Evolutionary conservation across 2,113 vertebrate genomes (phyloP).

Genomic region (Mustela lutreola): DNA sequence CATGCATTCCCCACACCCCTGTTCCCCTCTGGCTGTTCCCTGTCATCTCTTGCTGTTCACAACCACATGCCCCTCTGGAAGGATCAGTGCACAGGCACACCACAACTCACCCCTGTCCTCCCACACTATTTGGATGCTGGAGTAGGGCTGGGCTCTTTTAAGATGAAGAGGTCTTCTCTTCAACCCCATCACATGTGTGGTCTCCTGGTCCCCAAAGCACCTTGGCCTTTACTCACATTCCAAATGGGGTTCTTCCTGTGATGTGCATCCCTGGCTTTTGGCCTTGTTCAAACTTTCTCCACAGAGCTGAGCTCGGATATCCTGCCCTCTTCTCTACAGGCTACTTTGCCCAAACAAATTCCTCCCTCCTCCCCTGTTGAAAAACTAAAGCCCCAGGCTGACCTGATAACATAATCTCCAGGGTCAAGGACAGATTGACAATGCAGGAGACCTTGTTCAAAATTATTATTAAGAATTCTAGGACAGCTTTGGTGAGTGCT

Average conservation of each 20-base stretch:
- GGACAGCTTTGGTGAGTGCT: no score
- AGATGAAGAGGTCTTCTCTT: neutral
- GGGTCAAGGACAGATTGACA: neutral
- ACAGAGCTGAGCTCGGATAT: neutral
- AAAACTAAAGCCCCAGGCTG: neutral
- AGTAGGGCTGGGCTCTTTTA: no score
- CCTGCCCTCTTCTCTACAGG: neutral
- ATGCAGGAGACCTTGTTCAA: neutral
- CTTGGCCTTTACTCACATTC: neutral
- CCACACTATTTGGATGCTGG: no score
- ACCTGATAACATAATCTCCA: neutral
- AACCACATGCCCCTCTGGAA: neutral
- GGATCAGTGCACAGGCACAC: neutral
- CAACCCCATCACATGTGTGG: neutral
- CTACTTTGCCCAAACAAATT: neutral
- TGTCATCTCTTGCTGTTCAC: neutral
- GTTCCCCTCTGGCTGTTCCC: neutral
- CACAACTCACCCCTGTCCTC: fast-evolving
- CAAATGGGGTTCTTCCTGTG: neutral
- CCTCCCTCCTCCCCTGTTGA: neutral
- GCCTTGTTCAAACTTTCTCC: neutral
- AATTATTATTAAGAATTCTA: neutral
- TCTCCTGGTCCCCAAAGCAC: neutral
- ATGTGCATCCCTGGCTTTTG: neutral
- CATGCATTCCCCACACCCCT: no score